Percentiles rank a stretch among this genome's conserved stretches.
Conservation (phyloP, 1,140 invertebrate genomes). For the Drosophila triauraria region DNA sequence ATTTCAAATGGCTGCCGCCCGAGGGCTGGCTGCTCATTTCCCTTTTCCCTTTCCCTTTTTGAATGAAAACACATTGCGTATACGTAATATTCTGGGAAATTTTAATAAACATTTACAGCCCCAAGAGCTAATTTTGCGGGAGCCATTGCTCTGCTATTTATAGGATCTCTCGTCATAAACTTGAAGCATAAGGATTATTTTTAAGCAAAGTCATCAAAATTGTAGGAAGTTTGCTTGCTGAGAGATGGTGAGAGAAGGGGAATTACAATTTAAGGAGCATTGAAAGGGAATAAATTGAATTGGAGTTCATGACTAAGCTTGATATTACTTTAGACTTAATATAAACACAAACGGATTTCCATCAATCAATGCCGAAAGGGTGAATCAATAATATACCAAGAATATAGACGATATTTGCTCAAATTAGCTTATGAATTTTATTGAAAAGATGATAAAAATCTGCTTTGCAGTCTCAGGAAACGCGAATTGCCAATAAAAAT, state of each 20-base stretch:
- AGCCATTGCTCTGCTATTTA: constrained; percentile 17
- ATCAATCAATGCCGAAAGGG: constrained; percentile 1
- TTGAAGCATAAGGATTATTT: constrained; percentile 17
- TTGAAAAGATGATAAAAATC: not conserved
- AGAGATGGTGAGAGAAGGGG: not conserved
- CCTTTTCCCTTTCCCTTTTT: no score
- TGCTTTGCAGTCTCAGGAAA: not conserved
- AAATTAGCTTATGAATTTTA: not conserved
- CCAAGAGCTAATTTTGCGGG: constrained; percentile 34
- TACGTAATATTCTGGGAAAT: constrained; percentile 37
- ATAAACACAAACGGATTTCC: not conserved
- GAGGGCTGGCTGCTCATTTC: not conserved
- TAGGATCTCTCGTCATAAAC: constrained; percentile 12
- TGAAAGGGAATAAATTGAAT: not conserved
- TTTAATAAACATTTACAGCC: constrained; percentile 38
- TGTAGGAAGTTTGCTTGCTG: not conserved
- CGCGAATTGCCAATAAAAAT: not conserved
- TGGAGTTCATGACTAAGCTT: not conserved
- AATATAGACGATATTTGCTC: no score
- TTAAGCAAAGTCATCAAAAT: constrained; percentile 29
- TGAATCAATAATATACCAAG: not conserved
- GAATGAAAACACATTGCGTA: constrained; percentile 26
- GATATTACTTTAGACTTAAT: no score
- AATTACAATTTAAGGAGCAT: constrained; percentile 5
- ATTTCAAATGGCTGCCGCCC: constrained; percentile 21